Conservation (phyloP, 1,140 invertebrate genomes). For the Ganaspis sp. region DNA sequence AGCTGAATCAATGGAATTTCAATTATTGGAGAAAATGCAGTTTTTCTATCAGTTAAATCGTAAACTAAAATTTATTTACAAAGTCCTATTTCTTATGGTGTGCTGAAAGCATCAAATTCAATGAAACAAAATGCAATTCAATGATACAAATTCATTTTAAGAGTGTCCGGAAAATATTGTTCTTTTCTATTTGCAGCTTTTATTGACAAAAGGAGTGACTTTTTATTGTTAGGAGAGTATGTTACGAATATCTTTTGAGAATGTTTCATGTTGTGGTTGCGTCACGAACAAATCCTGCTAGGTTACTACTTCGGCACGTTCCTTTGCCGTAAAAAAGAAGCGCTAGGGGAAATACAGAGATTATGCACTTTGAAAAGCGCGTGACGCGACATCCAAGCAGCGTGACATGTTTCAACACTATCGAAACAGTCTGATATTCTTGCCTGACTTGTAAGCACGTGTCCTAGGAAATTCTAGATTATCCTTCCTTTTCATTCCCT, state of each 20-base stretch:
- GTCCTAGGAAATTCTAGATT: background rate
- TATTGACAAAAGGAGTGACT: background rate
- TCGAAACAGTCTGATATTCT: background rate
- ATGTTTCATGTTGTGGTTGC: constrained; percentile 20
- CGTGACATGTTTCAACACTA: background rate
- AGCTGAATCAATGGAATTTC: too few relatives aligned
- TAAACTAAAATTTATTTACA: too few relatives aligned
- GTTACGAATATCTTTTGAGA: constrained; percentile 1
- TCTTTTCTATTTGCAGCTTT: background rate
- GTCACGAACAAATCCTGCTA: constrained; percentile 25
- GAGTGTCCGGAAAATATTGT: background rate
- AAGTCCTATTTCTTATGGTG: too few relatives aligned
- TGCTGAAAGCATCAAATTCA: too few relatives aligned
- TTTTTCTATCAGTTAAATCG: too few relatives aligned
- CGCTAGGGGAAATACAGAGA: background rate
- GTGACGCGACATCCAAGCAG: background rate
- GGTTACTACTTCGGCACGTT: background rate
- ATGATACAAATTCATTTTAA: background rate
- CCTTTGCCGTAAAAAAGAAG: background rate
- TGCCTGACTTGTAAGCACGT: background rate
- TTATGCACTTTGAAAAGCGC: constrained; percentile 15
- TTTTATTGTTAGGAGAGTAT: background rate
- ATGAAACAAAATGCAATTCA: too few relatives aligned
- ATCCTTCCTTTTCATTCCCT: background rate
- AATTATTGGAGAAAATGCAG: too few relatives aligned